Percentiles rank a stretch among this genome's conserved stretches.
Evolutionary conservation across 2,113 vertebrate species (phyloP).

Genomic region (Garra rufa): DNA sequence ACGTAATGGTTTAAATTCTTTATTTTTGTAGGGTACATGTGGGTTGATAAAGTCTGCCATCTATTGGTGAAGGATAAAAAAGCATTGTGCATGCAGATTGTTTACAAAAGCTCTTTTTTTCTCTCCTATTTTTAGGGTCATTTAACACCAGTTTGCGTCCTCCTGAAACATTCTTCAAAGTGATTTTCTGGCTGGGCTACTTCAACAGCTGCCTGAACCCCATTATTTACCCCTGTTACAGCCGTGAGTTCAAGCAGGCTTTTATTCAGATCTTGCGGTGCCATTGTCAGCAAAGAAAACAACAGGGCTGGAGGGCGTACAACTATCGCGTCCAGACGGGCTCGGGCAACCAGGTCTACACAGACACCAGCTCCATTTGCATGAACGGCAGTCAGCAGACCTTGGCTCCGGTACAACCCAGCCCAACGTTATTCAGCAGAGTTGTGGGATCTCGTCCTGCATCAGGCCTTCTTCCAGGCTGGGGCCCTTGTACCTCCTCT

Average conservation of each 20-base stretch:
- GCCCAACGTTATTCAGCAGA: conserved; percentile 45
- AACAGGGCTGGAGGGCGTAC: conserved; percentile 83
- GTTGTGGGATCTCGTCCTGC: conserved; percentile 14
- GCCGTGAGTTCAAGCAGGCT: conserved; percentile 96
- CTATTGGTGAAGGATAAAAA: conserved; percentile 46
- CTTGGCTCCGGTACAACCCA: conserved; percentile 78
- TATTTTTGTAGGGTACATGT: background rate
- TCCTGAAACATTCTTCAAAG: conserved; percentile 89
- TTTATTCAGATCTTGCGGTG: conserved; percentile 91
- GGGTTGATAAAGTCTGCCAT: conserved; percentile 50
- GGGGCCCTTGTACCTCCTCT: conserved; percentile 45
- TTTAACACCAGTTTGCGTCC: conserved; percentile 87
- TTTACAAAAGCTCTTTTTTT: background rate
- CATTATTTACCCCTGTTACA: conserved; percentile 97
- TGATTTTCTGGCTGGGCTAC: conserved; percentile 98
- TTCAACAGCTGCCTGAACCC: conserved; percentile 99
- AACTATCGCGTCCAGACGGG: conserved; percentile 87
- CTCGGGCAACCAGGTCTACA: conserved; percentile 81
- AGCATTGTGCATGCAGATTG: background rate
- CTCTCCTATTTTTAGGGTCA: conserved; percentile 78
- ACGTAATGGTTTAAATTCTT: background rate
- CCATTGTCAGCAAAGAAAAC: conserved; percentile 85
- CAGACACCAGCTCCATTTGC: conserved; percentile 83
- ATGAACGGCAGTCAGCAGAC: conserved; percentile 90
- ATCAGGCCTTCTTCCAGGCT: conserved; percentile 51